Base-by-base conservation (phyloP, 1,140 invertebrate species). In the Ceratoteleas bidentatus region DNA sequence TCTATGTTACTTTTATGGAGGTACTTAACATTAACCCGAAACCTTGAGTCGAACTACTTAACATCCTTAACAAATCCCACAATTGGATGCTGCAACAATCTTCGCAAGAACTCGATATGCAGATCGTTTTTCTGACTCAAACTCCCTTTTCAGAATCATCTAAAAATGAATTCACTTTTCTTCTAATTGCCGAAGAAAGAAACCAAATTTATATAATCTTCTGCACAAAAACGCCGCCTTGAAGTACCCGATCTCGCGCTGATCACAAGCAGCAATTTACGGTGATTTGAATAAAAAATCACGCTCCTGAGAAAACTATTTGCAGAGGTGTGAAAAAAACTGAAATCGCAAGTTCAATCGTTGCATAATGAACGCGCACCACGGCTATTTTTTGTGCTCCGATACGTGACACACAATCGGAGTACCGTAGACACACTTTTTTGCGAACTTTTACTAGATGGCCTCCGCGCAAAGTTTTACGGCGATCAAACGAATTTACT, bases 331-430 rank as follows among this genome's bases (percentile, higher is more conserved):
- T 0, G 43, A 45, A 34, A 36, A 76, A 61, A 66, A 61, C 73
- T 76, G 73, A 76, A 76, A 76, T 54, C 32, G 57, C 64, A 76
- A 76, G 73, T 76, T 76, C 64, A 61, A 32, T 53, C 47, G 24
- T 78, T 78, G 54, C 75, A 72, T 64, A 70, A 78, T 53, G 14
- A 60, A 78, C 60, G 36, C 74, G 50, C 72, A 78, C 65, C 53
- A 70, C 66, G 66, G 66, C 50, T 76, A 57, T 58, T 62, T 78
- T 78, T 78, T 78, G 64, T 78, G 36, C 53, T 45, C 66, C 45
- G 32, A 65, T 70, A 70, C 75, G 75, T 78, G 75, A 78, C 66
- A 78, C 53, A 78, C 75, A 78, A 78, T 78, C 75, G 60, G 65
- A 70, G 66, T 70, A 50, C 65, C 36, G 34, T 70, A 78, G 60